Evolutionary conservation across 1,140 invertebrate species (phyloP).

Genomic region (Paracyclopina nana): DNA sequence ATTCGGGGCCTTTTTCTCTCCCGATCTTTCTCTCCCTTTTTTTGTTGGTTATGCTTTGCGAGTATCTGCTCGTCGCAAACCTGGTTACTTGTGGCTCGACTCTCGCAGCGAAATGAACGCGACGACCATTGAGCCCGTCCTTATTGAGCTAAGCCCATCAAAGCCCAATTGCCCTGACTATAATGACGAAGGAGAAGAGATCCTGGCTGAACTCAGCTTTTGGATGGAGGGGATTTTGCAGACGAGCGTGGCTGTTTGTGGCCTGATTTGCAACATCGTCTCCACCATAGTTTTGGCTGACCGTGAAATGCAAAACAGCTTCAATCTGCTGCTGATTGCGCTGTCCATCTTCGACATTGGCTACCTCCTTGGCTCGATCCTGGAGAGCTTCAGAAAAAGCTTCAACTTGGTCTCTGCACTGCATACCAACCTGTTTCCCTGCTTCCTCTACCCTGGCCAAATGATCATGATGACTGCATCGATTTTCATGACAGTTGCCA

Average conservation of each 20-base stretch:
- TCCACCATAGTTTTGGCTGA: neutral
- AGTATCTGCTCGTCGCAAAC: too few relatives aligned
- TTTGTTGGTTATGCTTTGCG: too few relatives aligned
- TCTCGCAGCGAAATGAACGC: too few relatives aligned
- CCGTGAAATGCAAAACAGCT: constrained; percentile 8
- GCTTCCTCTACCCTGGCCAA: constrained; percentile 9
- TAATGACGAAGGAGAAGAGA: neutral
- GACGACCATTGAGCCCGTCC: too few relatives aligned
- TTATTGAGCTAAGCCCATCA: too few relatives aligned
- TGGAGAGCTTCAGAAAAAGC: constrained; percentile 3
- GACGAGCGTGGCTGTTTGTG: neutral
- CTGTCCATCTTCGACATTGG: constrained; percentile 5
- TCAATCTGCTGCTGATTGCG: constrained; percentile 12
- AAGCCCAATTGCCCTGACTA: constrained; percentile 12
- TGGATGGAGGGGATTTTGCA: constrained; percentile 8
- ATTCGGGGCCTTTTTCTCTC: too few relatives aligned
- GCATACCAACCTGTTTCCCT: constrained; percentile 13
- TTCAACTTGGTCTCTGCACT: constrained; percentile 8
- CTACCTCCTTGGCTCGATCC: constrained; percentile 7
- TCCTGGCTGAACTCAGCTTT: neutral
- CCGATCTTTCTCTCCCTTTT: too few relatives aligned
- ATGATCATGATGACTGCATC: constrained; percentile 4
- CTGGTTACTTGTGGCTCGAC: too few relatives aligned
- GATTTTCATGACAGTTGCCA: constrained; percentile 15
- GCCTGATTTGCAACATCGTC: constrained; percentile 3